Percentiles rank a stretch among this genome's conserved stretches.
Evolutionary conservation across 2,113 vertebrate genomes (phyloP).

Genomic region (Tringa solitaria): DNA sequence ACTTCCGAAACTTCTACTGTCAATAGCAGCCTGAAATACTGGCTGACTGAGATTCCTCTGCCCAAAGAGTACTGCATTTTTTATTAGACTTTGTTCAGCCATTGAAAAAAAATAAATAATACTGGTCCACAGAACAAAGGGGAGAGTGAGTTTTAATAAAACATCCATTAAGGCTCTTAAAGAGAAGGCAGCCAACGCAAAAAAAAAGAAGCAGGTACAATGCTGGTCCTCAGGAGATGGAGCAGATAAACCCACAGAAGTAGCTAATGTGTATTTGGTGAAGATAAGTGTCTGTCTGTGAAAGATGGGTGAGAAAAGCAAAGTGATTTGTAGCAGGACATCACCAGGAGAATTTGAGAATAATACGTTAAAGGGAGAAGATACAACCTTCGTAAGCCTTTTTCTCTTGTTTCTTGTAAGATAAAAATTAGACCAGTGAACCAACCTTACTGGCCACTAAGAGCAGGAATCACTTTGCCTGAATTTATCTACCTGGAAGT

Average conservation of each 20-base stretch:
- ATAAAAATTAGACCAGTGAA: not conserved
- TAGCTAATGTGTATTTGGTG: not conserved
- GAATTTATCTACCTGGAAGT: not conserved
- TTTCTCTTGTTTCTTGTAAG: not conserved
- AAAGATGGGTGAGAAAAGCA: not conserved
- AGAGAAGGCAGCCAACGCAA: not conserved
- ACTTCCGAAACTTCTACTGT: not conserved
- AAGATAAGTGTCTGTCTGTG: not conserved
- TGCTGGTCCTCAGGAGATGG: not conserved
- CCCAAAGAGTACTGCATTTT: not conserved
- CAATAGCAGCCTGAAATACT: not conserved
- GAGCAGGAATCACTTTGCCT: not conserved
- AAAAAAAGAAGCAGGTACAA: not conserved
- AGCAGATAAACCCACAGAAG: not conserved
- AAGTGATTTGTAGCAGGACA: not conserved
- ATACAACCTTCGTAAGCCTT: not conserved
- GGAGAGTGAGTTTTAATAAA: not conserved
- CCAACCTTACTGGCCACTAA: not conserved
- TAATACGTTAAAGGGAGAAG: not conserved
- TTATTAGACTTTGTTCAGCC: not conserved
- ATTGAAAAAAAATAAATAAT: not conserved
- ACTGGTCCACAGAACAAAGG: not conserved
- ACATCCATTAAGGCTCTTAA: not conserved
- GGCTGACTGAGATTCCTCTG: not conserved
- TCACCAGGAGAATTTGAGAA: not conserved